Conservation (phyloP, 2,113 vertebrate genomes). For the Brachirus orientalis region DNA sequence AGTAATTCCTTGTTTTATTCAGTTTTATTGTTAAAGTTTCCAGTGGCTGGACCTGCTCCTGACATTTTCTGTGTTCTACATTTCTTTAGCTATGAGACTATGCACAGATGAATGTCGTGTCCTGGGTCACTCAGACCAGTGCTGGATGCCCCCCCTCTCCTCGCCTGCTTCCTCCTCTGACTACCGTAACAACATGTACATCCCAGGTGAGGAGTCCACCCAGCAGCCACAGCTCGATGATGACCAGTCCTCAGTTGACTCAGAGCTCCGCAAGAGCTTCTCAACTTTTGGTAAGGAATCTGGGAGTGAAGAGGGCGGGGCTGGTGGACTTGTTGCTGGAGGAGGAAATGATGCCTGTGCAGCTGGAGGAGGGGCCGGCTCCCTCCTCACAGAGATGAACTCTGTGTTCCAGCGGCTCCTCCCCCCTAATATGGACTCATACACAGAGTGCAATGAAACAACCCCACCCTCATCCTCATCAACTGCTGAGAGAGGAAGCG, state of each 20-base stretch:
- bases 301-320: conserved; percentile 71
- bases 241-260: conserved; percentile 82
- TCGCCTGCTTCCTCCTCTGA: conserved; percentile 87
- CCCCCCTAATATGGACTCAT: conserved; percentile 88
- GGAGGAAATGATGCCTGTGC: conserved; percentile 68
- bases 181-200: conserved; percentile 96
- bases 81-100: conserved; percentile 88
- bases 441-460: conserved; percentile 83
- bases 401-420: conserved; percentile 94
- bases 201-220: conserved; percentile 90
- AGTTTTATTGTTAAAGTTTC: not conserved
- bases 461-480: conserved; percentile 52
- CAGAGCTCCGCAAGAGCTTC: conserved; percentile 92
- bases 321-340: conserved; percentile 61
- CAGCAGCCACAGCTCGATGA: conserved; percentile 84
- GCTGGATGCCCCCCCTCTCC: conserved; percentile 96
- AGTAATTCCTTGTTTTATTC: not conserved
- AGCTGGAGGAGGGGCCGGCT: conserved; percentile 80
- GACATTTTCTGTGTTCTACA: not conserved
- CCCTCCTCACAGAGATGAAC: conserved; percentile 96
- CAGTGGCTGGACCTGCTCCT: not conserved
- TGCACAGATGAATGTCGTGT: conserved; percentile 97
- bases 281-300: conserved; percentile 96
- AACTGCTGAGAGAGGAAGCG: conserved; percentile 71
- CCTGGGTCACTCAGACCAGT: conserved; percentile 97